These are phyloP conservation scores for Hesperia comma DNA, from an alignment of 2,888 invertebrate genomes.

Conservation along the genomic window DNA sequence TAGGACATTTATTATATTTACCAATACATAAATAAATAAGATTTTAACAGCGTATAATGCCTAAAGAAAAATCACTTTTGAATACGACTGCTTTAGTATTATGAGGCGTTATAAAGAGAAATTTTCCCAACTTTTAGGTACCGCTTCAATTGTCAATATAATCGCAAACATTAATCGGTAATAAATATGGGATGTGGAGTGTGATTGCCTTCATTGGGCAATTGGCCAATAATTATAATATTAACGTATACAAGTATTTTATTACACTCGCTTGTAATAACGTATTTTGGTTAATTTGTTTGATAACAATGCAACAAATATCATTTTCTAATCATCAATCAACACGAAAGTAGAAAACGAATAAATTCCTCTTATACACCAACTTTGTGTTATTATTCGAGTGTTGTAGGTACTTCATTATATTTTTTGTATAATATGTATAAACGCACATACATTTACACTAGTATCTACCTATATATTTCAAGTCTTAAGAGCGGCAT, in stretches of 20 bases:
- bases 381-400: too few relatives aligned
- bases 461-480: too few relatives aligned
- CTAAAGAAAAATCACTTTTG: too few relatives aligned
- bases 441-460: too few relatives aligned
- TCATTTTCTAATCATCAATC: background rate
- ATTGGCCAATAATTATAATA: slow-evolving; percentile 3
- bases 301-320: background rate
- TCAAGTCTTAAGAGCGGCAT: too few relatives aligned
- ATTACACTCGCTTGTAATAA: background rate
- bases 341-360: background rate
- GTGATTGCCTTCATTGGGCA: slow-evolving; percentile 7
- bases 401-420: too few relatives aligned
- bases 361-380: too few relatives aligned
- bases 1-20: too few relatives aligned
- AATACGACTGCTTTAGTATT: background rate
- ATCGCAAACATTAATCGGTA: slow-evolving; percentile 1
- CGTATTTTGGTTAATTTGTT: background rate
- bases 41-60: too few relatives aligned
- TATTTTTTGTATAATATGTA: too few relatives aligned
- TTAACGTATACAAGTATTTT: background rate
- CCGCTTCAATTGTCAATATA: background rate
- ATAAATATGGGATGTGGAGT: background rate
- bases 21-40: too few relatives aligned
- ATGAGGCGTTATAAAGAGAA: background rate
- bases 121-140: slow-evolving; percentile 5